A percentile compares a stretch with the other conserved stretches of the same genome.
Evolutionary conservation across 2,888 invertebrate species (phyloP).

Genomic region (Tuberolachnus salignus): DNA sequence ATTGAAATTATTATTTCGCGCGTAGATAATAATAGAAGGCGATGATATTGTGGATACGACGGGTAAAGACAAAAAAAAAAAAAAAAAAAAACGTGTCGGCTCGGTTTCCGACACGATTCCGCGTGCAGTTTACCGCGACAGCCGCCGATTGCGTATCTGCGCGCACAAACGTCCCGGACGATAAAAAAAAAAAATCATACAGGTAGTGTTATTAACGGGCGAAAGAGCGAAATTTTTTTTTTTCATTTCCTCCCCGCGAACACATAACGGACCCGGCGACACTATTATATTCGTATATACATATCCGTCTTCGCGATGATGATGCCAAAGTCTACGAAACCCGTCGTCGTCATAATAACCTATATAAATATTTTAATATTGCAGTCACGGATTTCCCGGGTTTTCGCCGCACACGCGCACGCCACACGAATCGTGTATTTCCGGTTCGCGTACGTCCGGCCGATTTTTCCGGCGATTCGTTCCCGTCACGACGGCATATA

Average conservation of each 20-base stretch:
- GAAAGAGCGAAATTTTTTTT: background rate
- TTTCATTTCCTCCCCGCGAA: background rate
- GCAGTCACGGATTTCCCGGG: no score
- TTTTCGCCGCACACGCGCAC: no score
- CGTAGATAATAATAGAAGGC: background rate
- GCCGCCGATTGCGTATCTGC: background rate
- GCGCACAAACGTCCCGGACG: background rate
- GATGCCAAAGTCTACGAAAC: no score
- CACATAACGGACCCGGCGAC: background rate
- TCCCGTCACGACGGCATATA: no score
- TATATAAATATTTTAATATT: no score
- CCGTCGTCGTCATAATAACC: no score
- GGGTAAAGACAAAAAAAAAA: background rate
- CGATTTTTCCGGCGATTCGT: no score
- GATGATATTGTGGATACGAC: background rate
- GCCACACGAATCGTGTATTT: no score
- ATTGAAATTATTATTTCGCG: background rate
- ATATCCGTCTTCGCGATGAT: no score
- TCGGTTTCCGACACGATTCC: conserved; percentile 15
- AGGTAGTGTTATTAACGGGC: background rate
- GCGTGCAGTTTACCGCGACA: background rate
- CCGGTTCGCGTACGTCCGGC: no score
- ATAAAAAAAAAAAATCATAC: background rate
- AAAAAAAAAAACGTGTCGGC: conserved; percentile 2
- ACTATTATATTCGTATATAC: no score